Evolutionary conservation across 2,113 vertebrate genomes (phyloP).

Genomic region (Platysternon megacephalum): DNA sequence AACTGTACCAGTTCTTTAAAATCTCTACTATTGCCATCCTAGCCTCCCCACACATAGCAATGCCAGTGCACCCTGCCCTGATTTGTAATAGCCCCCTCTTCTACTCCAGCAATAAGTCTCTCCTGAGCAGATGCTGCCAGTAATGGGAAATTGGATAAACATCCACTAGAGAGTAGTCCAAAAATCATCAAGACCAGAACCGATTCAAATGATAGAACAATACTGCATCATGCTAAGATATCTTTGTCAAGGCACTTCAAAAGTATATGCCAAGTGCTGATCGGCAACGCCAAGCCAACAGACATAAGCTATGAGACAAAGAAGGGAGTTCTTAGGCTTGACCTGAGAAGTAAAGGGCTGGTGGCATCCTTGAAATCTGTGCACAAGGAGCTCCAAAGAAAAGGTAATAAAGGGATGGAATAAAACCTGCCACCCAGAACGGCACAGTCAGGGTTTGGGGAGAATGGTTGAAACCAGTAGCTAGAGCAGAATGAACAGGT

Average conservation of each 20-base stretch:
- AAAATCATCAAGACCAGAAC: background rate
- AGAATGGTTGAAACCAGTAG: background rate
- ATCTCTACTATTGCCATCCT: rapidly evolving
- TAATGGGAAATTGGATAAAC: background rate
- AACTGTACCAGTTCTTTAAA: background rate
- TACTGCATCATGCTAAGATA: background rate
- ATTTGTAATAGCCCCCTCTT: background rate
- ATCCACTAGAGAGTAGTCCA: background rate
- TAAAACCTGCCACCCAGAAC: background rate
- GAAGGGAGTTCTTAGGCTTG: background rate
- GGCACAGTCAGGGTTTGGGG: background rate
- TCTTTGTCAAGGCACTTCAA: rapidly evolving
- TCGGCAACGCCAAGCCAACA: background rate
- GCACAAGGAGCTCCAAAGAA: background rate
- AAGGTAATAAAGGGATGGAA: background rate
- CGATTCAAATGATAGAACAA: background rate
- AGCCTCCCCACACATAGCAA: background rate
- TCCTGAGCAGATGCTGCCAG: background rate
- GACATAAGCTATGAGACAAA: background rate
- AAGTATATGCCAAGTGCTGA: background rate
- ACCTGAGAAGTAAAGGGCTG: background rate
- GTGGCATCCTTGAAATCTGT: background rate
- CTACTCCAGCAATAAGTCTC: background rate
- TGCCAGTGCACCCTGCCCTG: background rate
- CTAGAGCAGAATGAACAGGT: background rate